Conservation (phyloP, 1,140 invertebrate genomes). For the Drosophila kikkawai region DNA sequence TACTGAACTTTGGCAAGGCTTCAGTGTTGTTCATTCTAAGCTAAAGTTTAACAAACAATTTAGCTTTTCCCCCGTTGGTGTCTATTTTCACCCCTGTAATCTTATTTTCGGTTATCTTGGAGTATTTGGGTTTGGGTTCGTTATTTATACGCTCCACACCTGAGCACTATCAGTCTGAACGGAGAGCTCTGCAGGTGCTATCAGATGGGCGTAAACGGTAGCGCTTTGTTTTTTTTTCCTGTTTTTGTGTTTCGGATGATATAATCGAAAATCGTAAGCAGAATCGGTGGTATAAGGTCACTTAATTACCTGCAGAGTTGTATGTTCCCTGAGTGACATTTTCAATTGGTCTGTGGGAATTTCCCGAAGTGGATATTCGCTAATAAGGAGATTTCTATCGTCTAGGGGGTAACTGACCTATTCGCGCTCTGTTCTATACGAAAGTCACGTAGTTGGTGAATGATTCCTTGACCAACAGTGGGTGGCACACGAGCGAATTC, state of each 20-base stretch:
- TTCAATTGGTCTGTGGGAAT: conserved; percentile 24
- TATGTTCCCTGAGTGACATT: background rate
- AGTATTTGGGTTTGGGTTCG: conserved; percentile 22
- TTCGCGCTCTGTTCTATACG: conserved; percentile 8
- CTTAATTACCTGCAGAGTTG: conserved; percentile 1
- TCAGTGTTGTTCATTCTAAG: background rate
- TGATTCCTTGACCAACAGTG: conserved; percentile 49
- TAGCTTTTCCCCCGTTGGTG: background rate
- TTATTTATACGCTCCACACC: conserved; percentile 29
- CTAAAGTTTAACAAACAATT: conserved; percentile 10
- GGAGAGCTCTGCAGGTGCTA: conserved; percentile 10
- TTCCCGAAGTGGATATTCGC: conserved; percentile 7
- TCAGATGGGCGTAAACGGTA: conserved; percentile 33
- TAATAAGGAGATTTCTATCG: conserved; percentile 13
- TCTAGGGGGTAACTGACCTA: conserved; percentile 61
- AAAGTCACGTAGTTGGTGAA: conserved; percentile 65
- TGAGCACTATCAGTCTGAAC: conserved; percentile 30
- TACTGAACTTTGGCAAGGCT: background rate
- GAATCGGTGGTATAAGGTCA: conserved; percentile 2
- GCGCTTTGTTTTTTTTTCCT: conserved; percentile 16
- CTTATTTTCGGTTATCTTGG: conserved; percentile 23
- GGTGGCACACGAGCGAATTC: conserved; percentile 75
- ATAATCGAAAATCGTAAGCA: conserved; percentile 8
- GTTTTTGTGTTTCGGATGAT: conserved; percentile 1
- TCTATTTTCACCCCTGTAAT: conserved; percentile 29